phyloP scores from a whole-genome alignment of 2,797 vertebrate species.

The Protosalanx chinensis region DNA sequence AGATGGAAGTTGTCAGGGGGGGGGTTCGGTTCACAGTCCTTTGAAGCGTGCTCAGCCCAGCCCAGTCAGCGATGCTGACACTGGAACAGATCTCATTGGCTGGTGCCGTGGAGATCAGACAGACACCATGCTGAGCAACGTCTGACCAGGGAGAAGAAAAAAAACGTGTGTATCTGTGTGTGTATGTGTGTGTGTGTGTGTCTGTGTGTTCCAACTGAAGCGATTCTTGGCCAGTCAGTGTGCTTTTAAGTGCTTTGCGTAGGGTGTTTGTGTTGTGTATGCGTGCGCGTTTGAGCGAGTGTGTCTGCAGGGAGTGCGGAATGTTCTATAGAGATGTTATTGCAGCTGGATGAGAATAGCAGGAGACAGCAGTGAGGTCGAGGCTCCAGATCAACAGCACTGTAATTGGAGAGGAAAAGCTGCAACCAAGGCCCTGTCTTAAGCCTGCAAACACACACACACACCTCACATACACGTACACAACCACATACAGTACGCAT shows the following conservation, averaged over 20 bases:
- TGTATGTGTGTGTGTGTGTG: not conserved
- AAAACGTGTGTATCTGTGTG: not conserved
- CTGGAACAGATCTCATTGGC: not conserved
- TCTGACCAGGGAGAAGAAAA: not conserved
- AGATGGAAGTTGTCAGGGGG: not conserved
- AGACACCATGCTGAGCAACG: not conserved
- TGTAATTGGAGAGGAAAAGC: conserved; percentile 22
- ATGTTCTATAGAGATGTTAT: conserved; percentile 36
- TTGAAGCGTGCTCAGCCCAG: conserved; percentile 6
- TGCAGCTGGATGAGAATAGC: conserved; percentile 46
- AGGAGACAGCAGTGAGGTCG: conserved; percentile 26
- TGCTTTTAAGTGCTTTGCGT: not conserved
- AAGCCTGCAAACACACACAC: conserved; percentile 4
- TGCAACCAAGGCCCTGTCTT: conserved; percentile 3
- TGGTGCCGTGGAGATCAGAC: not conserved
- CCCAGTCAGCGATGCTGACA: not conserved
- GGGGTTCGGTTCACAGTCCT: not conserved
- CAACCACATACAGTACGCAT: not conserved
- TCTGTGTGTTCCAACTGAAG: not conserved
- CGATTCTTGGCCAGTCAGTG: not conserved
- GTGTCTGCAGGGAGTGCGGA: conserved; percentile 24
- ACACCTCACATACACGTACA: not conserved
- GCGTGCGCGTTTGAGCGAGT: conserved; percentile 7
- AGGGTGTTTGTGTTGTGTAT: not conserved
- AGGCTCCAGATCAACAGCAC: conserved; percentile 21